phyloP scores from a whole-genome alignment of 1,140 invertebrate genomes.

The Ceratina australensis region DNA sequence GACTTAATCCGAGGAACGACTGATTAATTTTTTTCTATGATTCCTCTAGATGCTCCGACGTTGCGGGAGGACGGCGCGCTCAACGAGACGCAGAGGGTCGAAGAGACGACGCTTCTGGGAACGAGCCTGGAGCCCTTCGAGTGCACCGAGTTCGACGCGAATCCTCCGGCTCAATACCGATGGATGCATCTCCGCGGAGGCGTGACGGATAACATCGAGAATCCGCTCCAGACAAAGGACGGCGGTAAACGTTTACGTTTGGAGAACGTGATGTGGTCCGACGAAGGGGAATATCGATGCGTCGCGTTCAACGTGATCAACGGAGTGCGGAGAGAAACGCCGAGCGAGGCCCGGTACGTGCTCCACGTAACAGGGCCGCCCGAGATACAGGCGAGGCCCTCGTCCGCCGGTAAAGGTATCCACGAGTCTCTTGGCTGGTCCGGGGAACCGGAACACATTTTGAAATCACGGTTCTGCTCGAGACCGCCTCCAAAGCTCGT shows the following conservation, averaged over 20 bases:
- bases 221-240: conserved; percentile 63
- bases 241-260: conserved; percentile 66
- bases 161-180: conserved; percentile 87
- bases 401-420: conserved; percentile 63
- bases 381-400: conserved; percentile 73
- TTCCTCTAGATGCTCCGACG: conserved; percentile 85
- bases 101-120: conserved; percentile 68
- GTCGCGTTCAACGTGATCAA: conserved; percentile 77
- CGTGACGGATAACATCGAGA: conserved; percentile 69
- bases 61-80: conserved; percentile 84
- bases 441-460: conserved; percentile 71
- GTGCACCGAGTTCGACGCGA: conserved; percentile 89
- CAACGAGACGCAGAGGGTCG: conserved; percentile 81
- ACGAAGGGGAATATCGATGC: conserved; percentile 76
- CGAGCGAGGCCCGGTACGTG: conserved; percentile 70
- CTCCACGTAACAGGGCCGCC: conserved; percentile 76
- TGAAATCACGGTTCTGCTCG: conserved; percentile 76
- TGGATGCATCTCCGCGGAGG: conserved; percentile 74
- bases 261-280: conserved; percentile 75
- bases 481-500: conserved; percentile 74
- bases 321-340: conserved; percentile 71
- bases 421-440: conserved; percentile 75
- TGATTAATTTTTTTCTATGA: too few relatives aligned
- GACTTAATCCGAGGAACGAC: too few relatives aligned
- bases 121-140: conserved; percentile 87